Evolutionary conservation across 2,888 invertebrate genomes (phyloP).

Genomic region (Lathronympha strigana): DNA sequence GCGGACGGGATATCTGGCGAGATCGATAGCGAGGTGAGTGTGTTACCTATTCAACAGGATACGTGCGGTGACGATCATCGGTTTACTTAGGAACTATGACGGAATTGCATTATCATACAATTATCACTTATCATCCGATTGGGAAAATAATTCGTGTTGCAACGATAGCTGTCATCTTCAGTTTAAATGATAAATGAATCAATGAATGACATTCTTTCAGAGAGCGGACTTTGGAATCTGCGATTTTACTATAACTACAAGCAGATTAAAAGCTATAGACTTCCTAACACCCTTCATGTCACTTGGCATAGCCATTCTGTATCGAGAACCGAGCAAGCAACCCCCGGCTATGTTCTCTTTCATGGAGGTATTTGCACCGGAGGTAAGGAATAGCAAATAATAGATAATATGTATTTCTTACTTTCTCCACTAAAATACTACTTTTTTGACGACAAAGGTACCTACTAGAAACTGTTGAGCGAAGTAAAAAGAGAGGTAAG

Average conservation of each 20-base stretch:
- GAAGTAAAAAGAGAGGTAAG: too few species aligned
- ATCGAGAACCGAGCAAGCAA: constrained; percentile 92
- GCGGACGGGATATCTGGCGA: constrained; percentile 90
- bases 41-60: too few species aligned
- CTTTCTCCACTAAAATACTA: too few species aligned
- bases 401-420: not conserved
- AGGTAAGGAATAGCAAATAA: constrained; percentile 61
- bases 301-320: constrained; percentile 94
- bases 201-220: constrained; percentile 73
- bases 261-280: constrained; percentile 94
- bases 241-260: constrained; percentile 94
- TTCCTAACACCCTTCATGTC: constrained; percentile 99
- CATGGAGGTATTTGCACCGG: constrained; percentile 93
- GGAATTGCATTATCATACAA: too few species aligned
- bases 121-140: too few species aligned
- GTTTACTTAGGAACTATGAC: too few species aligned
- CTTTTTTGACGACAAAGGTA: too few species aligned
- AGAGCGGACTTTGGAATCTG: constrained; percentile 96
- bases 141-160: too few species aligned
- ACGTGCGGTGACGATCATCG: too few species aligned
- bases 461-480: too few species aligned
- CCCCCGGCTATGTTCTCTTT: constrained; percentile 96
- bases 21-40: constrained; percentile 86
- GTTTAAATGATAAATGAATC: too few species aligned
- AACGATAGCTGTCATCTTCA: too few species aligned